Evolutionary conservation across 2,888 invertebrate species (phyloP).

Genomic region (Ochropacha duplaris): DNA sequence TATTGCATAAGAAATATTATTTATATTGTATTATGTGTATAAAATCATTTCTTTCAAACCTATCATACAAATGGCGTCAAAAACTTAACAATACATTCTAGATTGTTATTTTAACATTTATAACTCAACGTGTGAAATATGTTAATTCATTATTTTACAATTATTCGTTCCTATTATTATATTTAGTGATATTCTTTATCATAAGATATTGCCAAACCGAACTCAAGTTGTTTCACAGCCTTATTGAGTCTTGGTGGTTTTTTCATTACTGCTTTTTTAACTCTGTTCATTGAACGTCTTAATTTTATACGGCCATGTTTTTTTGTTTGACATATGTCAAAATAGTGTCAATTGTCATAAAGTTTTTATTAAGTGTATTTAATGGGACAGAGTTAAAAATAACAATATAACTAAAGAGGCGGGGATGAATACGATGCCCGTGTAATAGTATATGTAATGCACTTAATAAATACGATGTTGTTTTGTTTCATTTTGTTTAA

Average conservation of each 20-base stretch:
- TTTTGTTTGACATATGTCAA: neutral
- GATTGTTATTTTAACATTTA: constrained; percentile 11
- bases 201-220: constrained; percentile 60
- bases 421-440: constrained; percentile 47
- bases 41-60: neutral
- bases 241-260: constrained; percentile 67
- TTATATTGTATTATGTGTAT: neutral
- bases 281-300: constrained; percentile 50
- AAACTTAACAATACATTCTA: constrained; percentile 15
- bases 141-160: neutral
- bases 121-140: constrained; percentile 2
- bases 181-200: constrained; percentile 36
- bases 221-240: constrained; percentile 77
- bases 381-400: constrained; percentile 53
- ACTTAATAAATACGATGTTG: constrained; percentile 42
- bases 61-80: constrained; percentile 7
- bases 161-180: constrained; percentile 24
- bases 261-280: constrained; percentile 46
- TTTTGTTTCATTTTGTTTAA: constrained; percentile 40
- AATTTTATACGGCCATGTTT: neutral
- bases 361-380: too few species aligned
- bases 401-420: constrained; percentile 55
- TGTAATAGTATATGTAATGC: constrained; percentile 32
- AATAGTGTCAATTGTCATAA: neutral
- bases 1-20: neutral